These are phyloP conservation scores for Netelia melanura DNA, from an alignment of 2,888 invertebrate species.

Conservation along the genomic window DNA sequence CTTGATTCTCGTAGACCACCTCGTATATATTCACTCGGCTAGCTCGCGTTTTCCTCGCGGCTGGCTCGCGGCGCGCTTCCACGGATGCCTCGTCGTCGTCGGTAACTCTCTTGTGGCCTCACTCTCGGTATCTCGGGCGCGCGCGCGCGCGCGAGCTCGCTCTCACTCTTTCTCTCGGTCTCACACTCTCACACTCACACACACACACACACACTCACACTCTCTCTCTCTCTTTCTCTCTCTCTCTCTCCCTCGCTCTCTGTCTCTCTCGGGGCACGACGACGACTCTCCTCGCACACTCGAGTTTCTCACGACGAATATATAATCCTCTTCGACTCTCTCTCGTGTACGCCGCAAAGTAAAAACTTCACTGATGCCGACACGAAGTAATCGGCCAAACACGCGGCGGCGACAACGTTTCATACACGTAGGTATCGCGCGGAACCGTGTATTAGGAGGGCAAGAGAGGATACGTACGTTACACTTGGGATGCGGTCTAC, in stretches of 20 bases:
- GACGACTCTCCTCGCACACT: conserved; percentile 51
- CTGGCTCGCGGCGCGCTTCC: conserved; percentile 52
- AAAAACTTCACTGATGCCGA: conserved; percentile 67
- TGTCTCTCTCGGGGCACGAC: conserved; percentile 57
- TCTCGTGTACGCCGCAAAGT: conserved; percentile 57
- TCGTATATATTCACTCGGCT: not conserved
- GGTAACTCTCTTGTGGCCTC: conserved; percentile 62
- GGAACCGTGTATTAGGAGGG: conserved; percentile 71
- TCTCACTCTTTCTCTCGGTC: conserved; percentile 28
- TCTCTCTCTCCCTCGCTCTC: conserved; percentile 42
- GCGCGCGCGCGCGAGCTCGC: conserved; percentile 57
- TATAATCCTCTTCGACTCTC: conserved; percentile 41
- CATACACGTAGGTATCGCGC: conserved; percentile 68
- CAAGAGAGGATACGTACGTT: conserved; percentile 74
- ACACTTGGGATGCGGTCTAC: conserved; percentile 80
- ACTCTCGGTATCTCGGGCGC: conserved; percentile 67
- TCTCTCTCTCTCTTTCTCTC: conserved; percentile 42
- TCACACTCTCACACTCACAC: conserved; percentile 31
- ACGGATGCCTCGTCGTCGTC: conserved; percentile 62
- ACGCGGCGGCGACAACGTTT: conserved; percentile 48
- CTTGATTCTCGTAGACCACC: not conserved
- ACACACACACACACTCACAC: conserved; percentile 29
- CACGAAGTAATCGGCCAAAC: conserved; percentile 63
- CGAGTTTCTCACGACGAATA: conserved; percentile 62
- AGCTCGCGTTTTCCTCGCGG: conserved; percentile 53